Evolutionary conservation across 2,113 vertebrate species (phyloP).

Genomic region (Columbina picui): DNA sequence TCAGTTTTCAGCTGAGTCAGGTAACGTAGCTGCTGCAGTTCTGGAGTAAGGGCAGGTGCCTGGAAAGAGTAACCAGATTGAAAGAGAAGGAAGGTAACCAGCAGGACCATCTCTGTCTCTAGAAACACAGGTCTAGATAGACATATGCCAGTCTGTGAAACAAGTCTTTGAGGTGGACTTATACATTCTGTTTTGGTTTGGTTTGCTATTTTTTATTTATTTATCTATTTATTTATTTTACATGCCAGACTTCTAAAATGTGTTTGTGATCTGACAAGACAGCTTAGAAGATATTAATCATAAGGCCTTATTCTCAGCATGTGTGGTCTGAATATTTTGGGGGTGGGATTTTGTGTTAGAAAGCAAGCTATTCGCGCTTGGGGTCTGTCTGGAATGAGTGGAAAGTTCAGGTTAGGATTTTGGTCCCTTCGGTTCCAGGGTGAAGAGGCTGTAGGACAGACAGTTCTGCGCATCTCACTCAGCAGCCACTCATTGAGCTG

Average conservation of each 20-base stretch:
- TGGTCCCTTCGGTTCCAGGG: background rate
- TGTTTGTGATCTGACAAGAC: background rate
- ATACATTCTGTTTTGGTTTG: background rate
- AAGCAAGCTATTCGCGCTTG: background rate
- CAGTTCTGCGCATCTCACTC: background rate
- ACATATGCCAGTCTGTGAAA: background rate
- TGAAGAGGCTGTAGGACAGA: background rate
- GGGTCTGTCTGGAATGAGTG: background rate
- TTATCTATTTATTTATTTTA: background rate
- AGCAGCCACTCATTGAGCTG: background rate
- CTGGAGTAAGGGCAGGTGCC: background rate
- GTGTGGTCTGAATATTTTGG: background rate
- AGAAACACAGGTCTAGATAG: background rate
- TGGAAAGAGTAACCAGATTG: background rate
- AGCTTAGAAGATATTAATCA: background rate
- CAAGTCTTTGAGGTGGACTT: background rate
- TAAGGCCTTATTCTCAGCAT: background rate
- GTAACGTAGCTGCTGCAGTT: background rate
- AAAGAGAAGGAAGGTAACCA: background rate
- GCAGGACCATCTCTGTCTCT: background rate
- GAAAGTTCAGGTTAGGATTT: background rate
- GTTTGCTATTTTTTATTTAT: no score
- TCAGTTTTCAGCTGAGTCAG: conserved; percentile 6
- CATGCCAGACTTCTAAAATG: background rate
- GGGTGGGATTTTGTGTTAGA: background rate